Evolutionary conservation across 2,888 invertebrate genomes (phyloP).

Genomic region (Baccha elongata): DNA sequence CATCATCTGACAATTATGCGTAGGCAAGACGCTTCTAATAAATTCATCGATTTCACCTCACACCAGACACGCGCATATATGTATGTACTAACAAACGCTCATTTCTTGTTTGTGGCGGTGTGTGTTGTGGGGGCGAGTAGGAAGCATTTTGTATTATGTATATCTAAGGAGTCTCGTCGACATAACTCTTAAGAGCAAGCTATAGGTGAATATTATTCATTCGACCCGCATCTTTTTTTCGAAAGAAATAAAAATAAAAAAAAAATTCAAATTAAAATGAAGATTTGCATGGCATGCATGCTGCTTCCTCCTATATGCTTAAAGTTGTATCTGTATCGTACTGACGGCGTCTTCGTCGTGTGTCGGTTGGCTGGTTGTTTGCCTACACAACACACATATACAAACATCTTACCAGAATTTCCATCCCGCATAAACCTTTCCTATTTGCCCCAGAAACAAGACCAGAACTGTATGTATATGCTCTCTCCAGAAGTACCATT

Average conservation of each 20-base stretch:
- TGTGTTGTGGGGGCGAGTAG: no score
- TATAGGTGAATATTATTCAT: constrained; percentile 65
- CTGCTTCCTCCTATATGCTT: constrained; percentile 30
- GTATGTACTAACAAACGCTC: neutral
- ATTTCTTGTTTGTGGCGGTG: neutral
- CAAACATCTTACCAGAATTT: constrained; percentile 54
- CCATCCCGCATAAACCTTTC: constrained; percentile 49
- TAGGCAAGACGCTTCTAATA: constrained; percentile 37
- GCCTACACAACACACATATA: constrained; percentile 6
- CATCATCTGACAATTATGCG: constrained; percentile 46
- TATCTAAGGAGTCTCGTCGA: constrained; percentile 2
- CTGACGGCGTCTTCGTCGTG: neutral
- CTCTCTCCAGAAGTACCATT: constrained; percentile 30
- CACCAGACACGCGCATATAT: constrained; percentile 31
- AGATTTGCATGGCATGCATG: constrained; percentile 62
- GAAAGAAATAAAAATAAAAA: constrained; percentile 52
- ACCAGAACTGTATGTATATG: constrained; percentile 8
- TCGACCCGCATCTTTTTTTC: constrained; percentile 64
- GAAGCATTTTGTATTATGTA: neutral
- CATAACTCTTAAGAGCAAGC: constrained; percentile 13
- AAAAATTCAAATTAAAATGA: constrained; percentile 65
- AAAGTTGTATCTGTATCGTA: constrained; percentile 2
- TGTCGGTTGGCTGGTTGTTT: constrained; percentile 16
- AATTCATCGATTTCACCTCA: constrained; percentile 62
- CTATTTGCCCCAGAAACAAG: constrained; percentile 58